Base-by-base conservation (phyloP, 2,797 vertebrate genomes). In the Hephaestus fuliginosus region DNA sequence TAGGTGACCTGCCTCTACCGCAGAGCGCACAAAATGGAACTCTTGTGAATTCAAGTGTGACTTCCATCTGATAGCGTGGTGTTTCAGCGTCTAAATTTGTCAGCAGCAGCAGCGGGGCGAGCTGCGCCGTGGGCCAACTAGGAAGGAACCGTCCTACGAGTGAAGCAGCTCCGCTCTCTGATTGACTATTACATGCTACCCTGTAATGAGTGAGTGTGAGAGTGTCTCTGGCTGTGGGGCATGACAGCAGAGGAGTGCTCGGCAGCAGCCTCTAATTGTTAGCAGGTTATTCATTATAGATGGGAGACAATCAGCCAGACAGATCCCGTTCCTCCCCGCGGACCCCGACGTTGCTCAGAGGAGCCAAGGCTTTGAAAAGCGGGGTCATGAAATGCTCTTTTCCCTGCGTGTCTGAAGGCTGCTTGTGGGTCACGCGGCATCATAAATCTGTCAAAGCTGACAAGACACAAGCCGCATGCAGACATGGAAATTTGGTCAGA, bases 201-300 rank as follows among this genome's bases (percentile, higher is more conserved):
- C 5, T 73, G 74, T 85, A 83, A 90, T 86, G 79, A 85, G 71
- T 33, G 78, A 78, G 81, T 71, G 80, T 44, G 83, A 74, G 80
- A 81, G 84, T 51, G 60, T 74, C 58, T 88, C 33, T 83, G 73
- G 76, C 83, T 84, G 76, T 56, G 64, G 84, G 86, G 74, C 80
- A 70, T 7, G 67, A 69, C 80, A 77, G 78, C 82, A 48, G 77
- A 67, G 36, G 49, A 82, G 71, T 11, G 68, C 65, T 76, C 64
- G 2, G 62, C 76, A 71, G 70, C 77, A 78, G 74, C 79, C 85
- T 90, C 76, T 90, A 89, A 92, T 89, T 91, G 78, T 88, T 83
- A 53, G 80, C 86, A 84, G 80, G 75, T 91, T 88, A 87, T 88
- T 91, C 84, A 90, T 93, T 88, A 91, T 82, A 63, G 66, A 87